phyloP scores from a whole-genome alignment of 2,113 vertebrate species.

The Protobothrops mucrosquamatus region DNA sequence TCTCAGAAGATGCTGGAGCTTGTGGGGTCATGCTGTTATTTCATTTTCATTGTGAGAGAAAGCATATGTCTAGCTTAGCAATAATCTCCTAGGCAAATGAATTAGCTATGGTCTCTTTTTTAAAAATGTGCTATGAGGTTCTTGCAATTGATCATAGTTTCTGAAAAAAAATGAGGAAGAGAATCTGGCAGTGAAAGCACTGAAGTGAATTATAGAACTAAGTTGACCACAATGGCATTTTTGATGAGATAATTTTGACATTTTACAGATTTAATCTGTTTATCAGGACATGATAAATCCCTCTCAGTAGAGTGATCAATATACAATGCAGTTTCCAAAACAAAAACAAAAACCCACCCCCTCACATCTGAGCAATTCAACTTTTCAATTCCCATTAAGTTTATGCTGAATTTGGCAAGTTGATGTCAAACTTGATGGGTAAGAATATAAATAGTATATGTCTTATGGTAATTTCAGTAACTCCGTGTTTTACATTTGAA shows the following conservation, averaged over 20 bases:
- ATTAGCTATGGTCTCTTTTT: constrained; percentile 6
- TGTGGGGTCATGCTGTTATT: not conserved
- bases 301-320: not conserved
- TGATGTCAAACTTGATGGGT: not conserved
- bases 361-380: not conserved
- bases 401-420: not conserved
- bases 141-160: not conserved
- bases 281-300: not conserved
- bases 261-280: not conserved
- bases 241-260: not conserved
- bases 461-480: not conserved
- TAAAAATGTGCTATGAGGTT: not conserved
- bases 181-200: not conserved
- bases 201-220: not conserved
- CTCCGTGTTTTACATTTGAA: not conserved
- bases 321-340: not conserved
- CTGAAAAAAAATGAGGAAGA: not conserved
- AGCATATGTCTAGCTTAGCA: constrained; percentile 17
- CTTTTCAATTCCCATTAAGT: not conserved
- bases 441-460: no score
- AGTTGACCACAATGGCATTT: not conserved
- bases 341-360: not conserved
- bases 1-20: not conserved
- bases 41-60: constrained; percentile 15
- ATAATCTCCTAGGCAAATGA: constrained; percentile 29